Evolutionary conservation across 2,113 vertebrate genomes (phyloP).

Genomic region (Hippocampus comes): DNA sequence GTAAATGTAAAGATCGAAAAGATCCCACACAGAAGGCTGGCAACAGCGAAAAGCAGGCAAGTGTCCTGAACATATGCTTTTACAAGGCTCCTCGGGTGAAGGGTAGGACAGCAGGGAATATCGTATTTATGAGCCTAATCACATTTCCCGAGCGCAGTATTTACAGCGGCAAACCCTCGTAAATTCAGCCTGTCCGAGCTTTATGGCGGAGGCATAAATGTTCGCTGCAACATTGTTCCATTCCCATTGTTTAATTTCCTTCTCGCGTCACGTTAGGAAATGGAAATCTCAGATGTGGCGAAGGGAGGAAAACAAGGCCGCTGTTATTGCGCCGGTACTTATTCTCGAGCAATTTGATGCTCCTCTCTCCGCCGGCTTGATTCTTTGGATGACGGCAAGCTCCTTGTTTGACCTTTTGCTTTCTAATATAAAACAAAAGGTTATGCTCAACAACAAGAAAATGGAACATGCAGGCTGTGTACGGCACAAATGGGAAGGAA

Average conservation of each 20-base stretch:
- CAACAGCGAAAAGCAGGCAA: slow-evolving; percentile 18
- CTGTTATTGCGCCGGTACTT: slow-evolving; percentile 36
- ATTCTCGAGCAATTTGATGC: slow-evolving; percentile 10
- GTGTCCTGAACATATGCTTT: slow-evolving; percentile 47
- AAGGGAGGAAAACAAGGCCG: slow-evolving; percentile 31
- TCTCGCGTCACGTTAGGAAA: slow-evolving; percentile 59
- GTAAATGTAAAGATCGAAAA: background rate
- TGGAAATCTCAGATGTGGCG: slow-evolving; percentile 59
- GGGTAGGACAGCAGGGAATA: slow-evolving; percentile 53
- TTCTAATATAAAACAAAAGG: slow-evolving; percentile 48
- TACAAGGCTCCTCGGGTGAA: slow-evolving; percentile 50
- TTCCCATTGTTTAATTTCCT: slow-evolving; percentile 63
- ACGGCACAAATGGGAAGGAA: background rate
- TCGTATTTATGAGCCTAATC: slow-evolving; percentile 67
- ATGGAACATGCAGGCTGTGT: slow-evolving; percentile 14
- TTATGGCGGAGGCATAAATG: slow-evolving; percentile 61
- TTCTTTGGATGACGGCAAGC: slow-evolving; percentile 28
- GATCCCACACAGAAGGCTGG: slow-evolving; percentile 2
- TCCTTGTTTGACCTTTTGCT: slow-evolving; percentile 55
- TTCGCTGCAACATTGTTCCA: slow-evolving; percentile 47
- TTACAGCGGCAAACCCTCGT: slow-evolving; percentile 57
- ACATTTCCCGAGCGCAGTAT: slow-evolving; percentile 70
- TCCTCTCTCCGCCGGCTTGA: background rate
- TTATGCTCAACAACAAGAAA: slow-evolving; percentile 32
- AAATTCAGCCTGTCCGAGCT: slow-evolving; percentile 58